phyloP scores from a whole-genome alignment of 2,797 vertebrate species.

The Anas georgica region DNA sequence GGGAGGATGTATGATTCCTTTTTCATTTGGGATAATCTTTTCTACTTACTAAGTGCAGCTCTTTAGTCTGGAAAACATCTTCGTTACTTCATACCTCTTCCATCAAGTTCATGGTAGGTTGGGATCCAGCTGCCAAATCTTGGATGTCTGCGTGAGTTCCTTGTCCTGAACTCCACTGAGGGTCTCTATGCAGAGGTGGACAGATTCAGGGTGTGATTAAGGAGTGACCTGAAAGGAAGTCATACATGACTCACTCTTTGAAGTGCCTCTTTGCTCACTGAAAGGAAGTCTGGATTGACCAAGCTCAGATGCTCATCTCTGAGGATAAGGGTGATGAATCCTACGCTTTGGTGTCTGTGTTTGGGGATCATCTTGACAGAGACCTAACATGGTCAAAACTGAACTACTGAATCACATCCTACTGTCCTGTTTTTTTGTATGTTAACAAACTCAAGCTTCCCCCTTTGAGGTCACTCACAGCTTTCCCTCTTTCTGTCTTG shows the following conservation, averaged over 20 bases:
- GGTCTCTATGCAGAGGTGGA: neutral
- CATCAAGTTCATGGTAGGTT: neutral
- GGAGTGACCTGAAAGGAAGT: slow-evolving; percentile 14
- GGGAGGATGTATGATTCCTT: neutral
- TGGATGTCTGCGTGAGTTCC: neutral
- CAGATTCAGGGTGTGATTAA: slow-evolving; percentile 37
- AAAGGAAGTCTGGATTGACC: slow-evolving; percentile 37
- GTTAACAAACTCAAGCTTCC: neutral
- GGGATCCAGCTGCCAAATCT: neutral
- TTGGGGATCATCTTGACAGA: neutral
- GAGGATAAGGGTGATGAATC: slow-evolving; percentile 34
- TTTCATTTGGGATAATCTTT: neutral
- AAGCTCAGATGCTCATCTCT: slow-evolving; percentile 46
- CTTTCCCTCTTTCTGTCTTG: neutral
- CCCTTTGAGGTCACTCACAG: neutral
- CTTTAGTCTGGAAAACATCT: neutral
- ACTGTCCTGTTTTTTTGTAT: neutral
- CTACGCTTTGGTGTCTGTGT: neutral
- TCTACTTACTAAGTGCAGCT: neutral
- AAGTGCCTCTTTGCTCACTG: slow-evolving; percentile 19
- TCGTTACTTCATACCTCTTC: neutral
- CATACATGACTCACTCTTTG: slow-evolving; percentile 30
- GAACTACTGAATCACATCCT: neutral
- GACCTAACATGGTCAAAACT: neutral
- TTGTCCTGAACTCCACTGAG: neutral